phyloP scores from a whole-genome alignment of 2,888 invertebrate species.

The Thymelicus acteon region DNA sequence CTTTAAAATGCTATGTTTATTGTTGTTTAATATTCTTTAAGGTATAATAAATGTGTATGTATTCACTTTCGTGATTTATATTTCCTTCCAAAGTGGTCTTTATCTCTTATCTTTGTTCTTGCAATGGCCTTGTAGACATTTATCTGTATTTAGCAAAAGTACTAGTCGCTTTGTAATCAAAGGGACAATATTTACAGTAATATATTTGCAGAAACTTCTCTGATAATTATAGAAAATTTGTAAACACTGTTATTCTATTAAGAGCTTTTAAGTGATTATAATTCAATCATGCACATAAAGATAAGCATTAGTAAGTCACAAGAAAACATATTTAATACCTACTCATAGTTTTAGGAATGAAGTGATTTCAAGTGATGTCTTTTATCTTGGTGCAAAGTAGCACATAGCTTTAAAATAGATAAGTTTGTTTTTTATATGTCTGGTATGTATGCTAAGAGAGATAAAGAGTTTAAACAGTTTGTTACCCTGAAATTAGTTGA shows the following conservation, averaged over 20 bases:
- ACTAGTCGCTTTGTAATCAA: not conserved
- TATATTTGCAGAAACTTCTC: not conserved
- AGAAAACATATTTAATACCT: too few relatives aligned
- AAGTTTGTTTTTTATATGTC: too few relatives aligned
- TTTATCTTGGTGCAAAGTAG: too few relatives aligned
- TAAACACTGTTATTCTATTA: not conserved
- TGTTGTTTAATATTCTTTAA: slow-evolving; percentile 67
- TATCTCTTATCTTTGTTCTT: slow-evolving; percentile 18
- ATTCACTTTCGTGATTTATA: slow-evolving; percentile 53
- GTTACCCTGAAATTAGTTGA: too few relatives aligned
- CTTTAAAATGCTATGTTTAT: slow-evolving; percentile 55
- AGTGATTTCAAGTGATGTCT: too few relatives aligned
- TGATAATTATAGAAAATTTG: not conserved
- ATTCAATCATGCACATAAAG: too few relatives aligned
- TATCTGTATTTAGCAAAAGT: slow-evolving; percentile 17
- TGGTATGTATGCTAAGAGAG: too few relatives aligned
- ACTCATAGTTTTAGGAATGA: too few relatives aligned
- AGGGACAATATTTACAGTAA: not conserved
- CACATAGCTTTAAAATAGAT: too few relatives aligned
- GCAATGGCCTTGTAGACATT: slow-evolving; percentile 12
- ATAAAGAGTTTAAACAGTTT: too few relatives aligned
- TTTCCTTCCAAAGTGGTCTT: slow-evolving; percentile 17
- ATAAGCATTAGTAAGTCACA: too few relatives aligned
- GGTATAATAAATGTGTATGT: slow-evolving; percentile 64
- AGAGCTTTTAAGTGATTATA: not conserved